Conservation (phyloP, 1,140 invertebrate species). For the Dinoponera quadriceps region DNA sequence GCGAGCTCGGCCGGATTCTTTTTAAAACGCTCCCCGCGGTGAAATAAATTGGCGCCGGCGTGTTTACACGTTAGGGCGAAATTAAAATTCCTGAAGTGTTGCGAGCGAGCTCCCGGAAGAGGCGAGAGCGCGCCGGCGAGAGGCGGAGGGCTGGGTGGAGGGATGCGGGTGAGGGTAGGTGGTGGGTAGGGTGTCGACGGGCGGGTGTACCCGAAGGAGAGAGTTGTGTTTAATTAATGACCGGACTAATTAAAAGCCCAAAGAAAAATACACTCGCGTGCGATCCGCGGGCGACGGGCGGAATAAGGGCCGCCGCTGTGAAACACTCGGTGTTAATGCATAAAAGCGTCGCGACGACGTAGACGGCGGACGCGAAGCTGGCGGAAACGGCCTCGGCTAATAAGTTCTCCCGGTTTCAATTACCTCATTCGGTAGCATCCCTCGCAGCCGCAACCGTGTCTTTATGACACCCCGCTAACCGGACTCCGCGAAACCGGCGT, state of each 20-base stretch:
- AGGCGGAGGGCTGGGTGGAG: slow-evolving; percentile 3
- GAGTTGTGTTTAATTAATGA: slow-evolving; percentile 77
- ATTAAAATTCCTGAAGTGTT: slow-evolving; percentile 77
- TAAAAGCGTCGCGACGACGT: slow-evolving; percentile 42
- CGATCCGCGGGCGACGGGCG: slow-evolving; percentile 15
- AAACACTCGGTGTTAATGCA: slow-evolving; percentile 70
- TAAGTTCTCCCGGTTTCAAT: slow-evolving; percentile 51
- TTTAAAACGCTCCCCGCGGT: slow-evolving; percentile 72
- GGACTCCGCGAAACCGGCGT: not conserved
- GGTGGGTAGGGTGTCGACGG: slow-evolving; percentile 34
- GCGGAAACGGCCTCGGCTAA: slow-evolving; percentile 47
- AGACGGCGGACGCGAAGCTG: slow-evolving; percentile 17
- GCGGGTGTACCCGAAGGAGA: slow-evolving; percentile 52
- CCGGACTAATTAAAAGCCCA: slow-evolving; percentile 76
- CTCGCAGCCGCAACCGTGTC: not conserved
- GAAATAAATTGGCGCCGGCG: slow-evolving; percentile 75
- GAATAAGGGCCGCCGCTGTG: slow-evolving; percentile 40
- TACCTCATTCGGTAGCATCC: not conserved
- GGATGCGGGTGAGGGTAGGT: not conserved
- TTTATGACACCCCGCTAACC: slow-evolving; percentile 1
- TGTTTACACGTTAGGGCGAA: slow-evolving; percentile 75
- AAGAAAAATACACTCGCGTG: slow-evolving; percentile 72
- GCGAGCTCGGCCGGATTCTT: slow-evolving; percentile 38
- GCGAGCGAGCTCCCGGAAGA: slow-evolving; percentile 53
- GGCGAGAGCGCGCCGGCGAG: slow-evolving; percentile 21